Base-by-base conservation (phyloP, 2,888 invertebrate genomes). In the Torymus tubicola region DNA sequence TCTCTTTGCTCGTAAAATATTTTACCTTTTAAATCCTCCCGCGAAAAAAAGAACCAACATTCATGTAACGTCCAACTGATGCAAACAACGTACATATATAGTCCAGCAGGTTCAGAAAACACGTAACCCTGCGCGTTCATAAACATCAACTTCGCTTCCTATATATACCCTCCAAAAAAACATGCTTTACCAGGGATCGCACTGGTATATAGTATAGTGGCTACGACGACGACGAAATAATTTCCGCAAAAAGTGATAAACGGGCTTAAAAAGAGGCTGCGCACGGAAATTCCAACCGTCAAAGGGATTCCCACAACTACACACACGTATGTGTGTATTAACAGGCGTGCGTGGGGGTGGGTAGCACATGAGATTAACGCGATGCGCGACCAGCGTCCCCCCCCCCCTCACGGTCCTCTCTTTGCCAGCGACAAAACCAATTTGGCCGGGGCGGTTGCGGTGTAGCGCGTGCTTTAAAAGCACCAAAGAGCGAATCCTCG, bases 341-440 rank as follows among this genome's bases (percentile, higher is more conserved):
- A 42, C 42, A 8, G 42, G 42, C 42, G 42, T 8, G 42, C n/a
- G n/a, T n/a, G n/a, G n/a, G n/a, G n/a, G n/a, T n/a, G n/a, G n/a
- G n/a, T 10, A 10, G 11, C 10, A 8, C 50, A n/a, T n/a, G n/a
- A 16, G 14, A 58, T 69, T 58, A 69, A 57, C 70, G 70, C 70
- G 18, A 12, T 13, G 69, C 57, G 58, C 57, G 58, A 14, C 8
- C 31, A 2, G 13, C 55, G 2, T 5, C 5, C 31, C 31, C 5
- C 31, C 4, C 31, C 3, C 5, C 8, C 42, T 5, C 10, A 8
- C 8, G 5, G 5, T 8, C 42, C 10, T 8, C 31, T 31, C 42
- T 64, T 73, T 73, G 64, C 64, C 42, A 53, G 18, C 64, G 64
- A 73, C 64, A 57, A 64, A 73, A 64, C 73, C 73, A 73, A 73